Evolutionary conservation across 2,113 vertebrate genomes (phyloP).

Genomic region (Corythoichthys intestinalis): DNA sequence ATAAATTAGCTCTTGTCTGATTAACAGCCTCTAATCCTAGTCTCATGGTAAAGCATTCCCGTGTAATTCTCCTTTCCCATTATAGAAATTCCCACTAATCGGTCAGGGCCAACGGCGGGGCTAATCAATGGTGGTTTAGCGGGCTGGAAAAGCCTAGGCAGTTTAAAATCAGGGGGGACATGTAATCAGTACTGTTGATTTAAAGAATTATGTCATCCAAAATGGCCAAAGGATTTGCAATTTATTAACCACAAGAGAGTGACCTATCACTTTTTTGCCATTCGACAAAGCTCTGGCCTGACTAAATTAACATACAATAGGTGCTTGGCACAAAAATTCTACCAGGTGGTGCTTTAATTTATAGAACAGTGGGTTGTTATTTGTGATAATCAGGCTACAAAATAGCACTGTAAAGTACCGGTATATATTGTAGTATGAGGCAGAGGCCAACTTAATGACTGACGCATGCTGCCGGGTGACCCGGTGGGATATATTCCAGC

Average conservation of each 20-base stretch:
- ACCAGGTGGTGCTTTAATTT: too few relatives aligned
- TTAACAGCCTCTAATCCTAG: background rate
- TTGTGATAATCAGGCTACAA: too few relatives aligned
- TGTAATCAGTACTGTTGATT: slow-evolving; percentile 1
- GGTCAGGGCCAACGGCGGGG: background rate
- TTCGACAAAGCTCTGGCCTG: background rate
- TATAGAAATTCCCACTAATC: slow-evolving; percentile 1
- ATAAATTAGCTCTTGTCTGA: background rate
- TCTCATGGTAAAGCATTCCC: background rate
- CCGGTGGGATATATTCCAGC: too few relatives aligned
- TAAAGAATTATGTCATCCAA: background rate
- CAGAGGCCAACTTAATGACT: too few relatives aligned
- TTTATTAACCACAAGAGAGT: background rate
- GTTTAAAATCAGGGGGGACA: background rate
- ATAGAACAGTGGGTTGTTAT: too few relatives aligned
- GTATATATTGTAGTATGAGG: too few relatives aligned
- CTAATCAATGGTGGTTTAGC: slow-evolving; percentile 1
- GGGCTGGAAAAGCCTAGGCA: background rate
- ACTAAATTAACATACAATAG: too few relatives aligned
- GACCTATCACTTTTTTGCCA: background rate
- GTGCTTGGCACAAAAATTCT: background rate
- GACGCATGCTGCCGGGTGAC: too few relatives aligned
- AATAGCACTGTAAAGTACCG: too few relatives aligned
- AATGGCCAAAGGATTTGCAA: background rate
- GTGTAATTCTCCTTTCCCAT: background rate